Base-by-base conservation (phyloP, 1,140 invertebrate genomes). In the Hyposmocoma kahamanoa region DNA sequence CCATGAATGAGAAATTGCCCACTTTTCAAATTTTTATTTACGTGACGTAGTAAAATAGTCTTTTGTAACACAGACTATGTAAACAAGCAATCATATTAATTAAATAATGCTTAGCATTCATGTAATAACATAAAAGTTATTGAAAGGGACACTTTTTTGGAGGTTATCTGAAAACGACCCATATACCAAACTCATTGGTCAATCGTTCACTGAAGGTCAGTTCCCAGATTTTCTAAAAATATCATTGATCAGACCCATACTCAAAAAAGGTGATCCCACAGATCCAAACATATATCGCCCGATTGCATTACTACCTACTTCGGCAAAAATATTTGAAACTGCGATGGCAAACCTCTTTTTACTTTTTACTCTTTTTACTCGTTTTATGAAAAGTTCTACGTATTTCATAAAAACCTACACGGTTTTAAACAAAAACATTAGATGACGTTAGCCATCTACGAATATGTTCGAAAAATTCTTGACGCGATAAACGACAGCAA, bases 241-340 rank as follows among this genome's bases (percentile, higher is more conserved):
- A 21, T 28, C 42, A 1, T 9, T 18, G 19, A 17, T 45, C 13
- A 45, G 19, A 30, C 42, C 42, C 10, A 21, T 45, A n/a, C 24
- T 30, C 19, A 45, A 45, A 45, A 45, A 45, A 30, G 42, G 42
- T 18, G 26, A 32, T 19, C 17, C 15, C 3, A 2, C 6, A 22
- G 8, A 42, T 6, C 11, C 20, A 11, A 30, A 9, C 20, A 32
- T n/a, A 18, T 45, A 45, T 18, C 3, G 42, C 3, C 42, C 42
- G 10, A 42, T 42, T 21, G 39, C 39, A 11, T 21, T 42, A 20
- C 19, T 42, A 2, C 21, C 39, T 1, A 11, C 19, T 2, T 21
- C 18, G 8, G 15, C 32, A 2, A 36, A 36, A 15, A 15, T 36
- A 36, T 36, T 36, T 15, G 32, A 36, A 22, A 42, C 20, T 13